Evolutionary conservation across 2,113 vertebrate genomes (phyloP).

Genomic region (Eubucco bourcierii): DNA sequence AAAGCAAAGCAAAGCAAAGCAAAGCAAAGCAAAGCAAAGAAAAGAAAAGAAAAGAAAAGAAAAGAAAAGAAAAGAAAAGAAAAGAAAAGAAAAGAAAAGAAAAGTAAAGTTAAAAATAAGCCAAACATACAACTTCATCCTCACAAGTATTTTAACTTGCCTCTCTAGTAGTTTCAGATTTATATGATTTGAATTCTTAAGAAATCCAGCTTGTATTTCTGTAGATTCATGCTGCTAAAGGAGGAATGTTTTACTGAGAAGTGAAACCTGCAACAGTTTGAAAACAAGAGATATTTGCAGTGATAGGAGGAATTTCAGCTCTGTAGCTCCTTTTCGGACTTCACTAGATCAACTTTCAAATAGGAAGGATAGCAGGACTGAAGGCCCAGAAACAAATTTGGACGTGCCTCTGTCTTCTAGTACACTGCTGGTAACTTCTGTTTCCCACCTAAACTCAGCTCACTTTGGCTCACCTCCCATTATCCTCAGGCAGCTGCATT

Average conservation of each 20-base stretch:
- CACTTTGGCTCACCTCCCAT: constrained; percentile 40
- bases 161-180: constrained; percentile 3
- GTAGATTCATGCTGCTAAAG: background rate
- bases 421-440: constrained; percentile 36
- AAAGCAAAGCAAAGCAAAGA: too few species aligned
- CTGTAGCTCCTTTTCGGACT: background rate
- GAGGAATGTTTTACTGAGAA: background rate
- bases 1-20: too few species aligned
- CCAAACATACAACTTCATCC: constrained; percentile 23
- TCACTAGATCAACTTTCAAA: background rate
- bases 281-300: background rate
- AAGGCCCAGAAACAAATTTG: constrained; percentile 33
- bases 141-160: constrained; percentile 41
- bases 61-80: background rate
- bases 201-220: background rate
- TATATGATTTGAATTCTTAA: background rate
- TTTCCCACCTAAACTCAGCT: constrained; percentile 41
- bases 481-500: background rate
- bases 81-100: background rate
- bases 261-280: background rate
- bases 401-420: background rate
- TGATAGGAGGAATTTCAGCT: background rate
- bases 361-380: background rate
- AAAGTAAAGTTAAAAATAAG: constrained; percentile 5
- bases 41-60: too few species aligned